Base-by-base conservation (phyloP, 2,797 vertebrate genomes). In the Rhabdophis nuchalis region DNA sequence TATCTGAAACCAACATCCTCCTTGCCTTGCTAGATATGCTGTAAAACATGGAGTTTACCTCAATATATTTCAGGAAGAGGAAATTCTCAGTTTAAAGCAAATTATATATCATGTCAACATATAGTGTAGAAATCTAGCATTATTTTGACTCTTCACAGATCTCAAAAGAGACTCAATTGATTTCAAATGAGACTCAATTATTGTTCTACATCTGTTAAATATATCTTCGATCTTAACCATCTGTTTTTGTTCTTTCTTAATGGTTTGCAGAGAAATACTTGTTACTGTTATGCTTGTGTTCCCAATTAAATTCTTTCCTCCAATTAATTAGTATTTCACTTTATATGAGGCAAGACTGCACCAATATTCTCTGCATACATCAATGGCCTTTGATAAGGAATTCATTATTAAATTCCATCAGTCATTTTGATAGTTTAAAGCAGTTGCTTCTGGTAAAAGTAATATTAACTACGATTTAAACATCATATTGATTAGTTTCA, bases 211-310 rank as follows among this genome's bases (percentile, higher is more conserved):
- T 18, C 2, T 88, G n/a, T 54, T 41, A 88, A 56, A 46, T 41
- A 18, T 46, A 61, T 88, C 68, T 57, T 90, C 54, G 10, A 56
- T 82, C 32, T 93, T 86, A 90, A 41, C 14, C 52, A 86, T 57
- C 36, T 29, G 16, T 61, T 64, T 90, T 95, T 72, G 6, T 36
- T 92, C 41, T 93, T 92, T 93, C 46, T 12, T 82, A 89, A 46
- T 91, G 85, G 60, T 93, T 95, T 94, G 90, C 89, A 89, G 27
- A 89, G 57, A 91, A 92, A 20, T 88, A 93, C 16, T 89, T 92
- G 61, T 91, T 87, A 89, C 61, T 64, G 29, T 90, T 90, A 0
- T 68, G 86, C n/a, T 92, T 25, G 29, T 87, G 7, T 46, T 91
- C 64, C 88, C 64, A 41, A 41, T 77, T 77, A 82, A 82, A 87